Evolutionary conservation across 1,140 invertebrate species (phyloP), one percentile per base, ranked within the genome.

Genomic region (Heliothis subflexa): DNA sequence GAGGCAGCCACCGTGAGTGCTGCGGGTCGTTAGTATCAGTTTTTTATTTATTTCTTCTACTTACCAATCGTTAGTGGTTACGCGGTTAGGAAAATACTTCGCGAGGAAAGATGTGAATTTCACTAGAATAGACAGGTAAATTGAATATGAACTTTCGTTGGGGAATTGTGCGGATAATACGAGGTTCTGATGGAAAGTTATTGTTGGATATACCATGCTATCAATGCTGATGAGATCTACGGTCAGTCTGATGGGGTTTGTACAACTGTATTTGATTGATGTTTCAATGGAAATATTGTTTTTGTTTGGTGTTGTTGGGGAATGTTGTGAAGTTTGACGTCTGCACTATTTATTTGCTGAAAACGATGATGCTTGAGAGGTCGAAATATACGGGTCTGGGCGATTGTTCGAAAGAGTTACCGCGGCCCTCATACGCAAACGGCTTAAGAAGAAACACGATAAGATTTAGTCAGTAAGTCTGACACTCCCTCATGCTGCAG

Each of bases 111-210:
- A 83, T 74, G 80, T 71, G 71, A 83, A 82, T 86, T 85, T 84
- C 81, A 82, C 83, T 59, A 61, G 54, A 73, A 61, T 68, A 66
- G 78, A 83, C 73, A 75, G 72, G 81, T 70, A 81, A 82, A 87
- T 87, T 84, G 78, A 84, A 86, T 86, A 81, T 83, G 83, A 84
- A 84, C 84, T 83, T 85, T 85, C 81, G 59, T 81, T 85, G 77
- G 80, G 80, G 82, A 86, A 83, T 79, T 80, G 57, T 83, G 61
- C 71, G 45, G 25, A 40, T 77, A 81, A 84, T 82, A 25, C 28
- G 45, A 52, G 54, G 54, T 78, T 75, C 50, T 54, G 54, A 61
- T 71, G 59, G 68, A 61, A 62, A 68, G 76, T 66, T 81, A 78
- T 81, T 81, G 80, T 70, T 12, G 21, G 50, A 50, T 33, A 45